These are phyloP conservation scores for Drosophila tani DNA, from an alignment of 1,140 invertebrate species.

Conservation along the genomic window DNA sequence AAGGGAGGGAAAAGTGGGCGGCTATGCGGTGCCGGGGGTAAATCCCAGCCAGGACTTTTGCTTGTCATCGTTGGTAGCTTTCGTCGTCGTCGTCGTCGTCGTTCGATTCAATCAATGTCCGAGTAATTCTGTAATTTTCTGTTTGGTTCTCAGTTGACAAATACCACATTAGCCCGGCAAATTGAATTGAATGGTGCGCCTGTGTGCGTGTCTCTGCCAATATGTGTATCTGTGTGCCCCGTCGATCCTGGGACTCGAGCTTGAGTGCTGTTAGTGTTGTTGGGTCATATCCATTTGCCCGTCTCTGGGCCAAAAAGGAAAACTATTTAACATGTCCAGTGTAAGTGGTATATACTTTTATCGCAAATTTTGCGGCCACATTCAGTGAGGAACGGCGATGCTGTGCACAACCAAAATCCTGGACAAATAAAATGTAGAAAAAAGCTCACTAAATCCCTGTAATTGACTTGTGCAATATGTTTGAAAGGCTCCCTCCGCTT, in stretches of 20 bases:
- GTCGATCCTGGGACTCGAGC: conserved; percentile 46
- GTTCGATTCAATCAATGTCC: conserved; percentile 81
- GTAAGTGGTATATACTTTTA: conserved; percentile 65
- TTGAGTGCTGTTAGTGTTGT: conserved; percentile 54
- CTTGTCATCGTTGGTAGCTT: conserved; percentile 50
- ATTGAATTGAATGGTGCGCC: conserved; percentile 76
- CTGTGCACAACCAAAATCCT: conserved; percentile 57
- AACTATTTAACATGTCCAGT: conserved; percentile 70
- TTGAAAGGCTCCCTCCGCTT: conserved; percentile 9
- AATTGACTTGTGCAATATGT: conserved; percentile 79
- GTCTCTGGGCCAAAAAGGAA: conserved; percentile 31
- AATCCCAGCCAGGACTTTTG: conserved; percentile 37
- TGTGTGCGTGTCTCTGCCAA: conserved; percentile 30
- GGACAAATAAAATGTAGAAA: conserved; percentile 71
- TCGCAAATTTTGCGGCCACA: conserved; percentile 71
- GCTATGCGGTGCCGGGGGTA: background rate
- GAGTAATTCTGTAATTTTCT: conserved; percentile 82
- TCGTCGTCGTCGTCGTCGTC: conserved; percentile 35
- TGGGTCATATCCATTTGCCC: conserved; percentile 39
- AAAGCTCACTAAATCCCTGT: conserved; percentile 63
- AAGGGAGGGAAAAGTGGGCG: background rate
- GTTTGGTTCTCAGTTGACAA: conserved; percentile 74
- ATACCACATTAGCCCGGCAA: conserved; percentile 81
- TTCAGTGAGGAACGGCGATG: conserved; percentile 17
- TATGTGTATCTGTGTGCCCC: conserved; percentile 25